A percentile compares a stretch with the other conserved stretches of the same genome.
phyloP scores from a whole-genome alignment of 2,888 invertebrate genomes.

The Ceramica pisi region DNA sequence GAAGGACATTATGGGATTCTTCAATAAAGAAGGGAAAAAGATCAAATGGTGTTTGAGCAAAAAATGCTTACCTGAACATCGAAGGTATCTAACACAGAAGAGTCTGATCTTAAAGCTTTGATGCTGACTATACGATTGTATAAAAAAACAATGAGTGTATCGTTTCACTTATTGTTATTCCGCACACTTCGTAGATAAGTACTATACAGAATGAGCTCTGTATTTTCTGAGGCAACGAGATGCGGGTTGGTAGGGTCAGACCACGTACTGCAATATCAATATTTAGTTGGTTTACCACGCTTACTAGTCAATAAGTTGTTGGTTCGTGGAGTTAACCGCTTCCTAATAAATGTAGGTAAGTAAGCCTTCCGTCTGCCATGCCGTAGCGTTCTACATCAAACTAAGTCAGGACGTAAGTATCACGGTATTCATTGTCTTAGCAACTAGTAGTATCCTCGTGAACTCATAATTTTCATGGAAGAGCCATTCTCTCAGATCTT shows the following conservation, averaged over 20 bases:
- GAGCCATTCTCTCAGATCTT: too few relatives aligned
- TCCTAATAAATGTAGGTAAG: conserved; percentile 13
- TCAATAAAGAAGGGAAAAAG: too few relatives aligned
- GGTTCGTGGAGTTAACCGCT: conserved; percentile 12
- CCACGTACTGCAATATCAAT: conserved; percentile 46
- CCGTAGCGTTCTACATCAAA: neutral
- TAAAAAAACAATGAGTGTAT: neutral
- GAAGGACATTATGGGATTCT: too few relatives aligned
- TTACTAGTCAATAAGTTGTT: conserved; percentile 30
- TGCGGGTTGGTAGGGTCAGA: conserved; percentile 23
- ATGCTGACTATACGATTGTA: neutral
- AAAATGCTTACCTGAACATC: neutral
- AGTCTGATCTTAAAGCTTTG: neutral
- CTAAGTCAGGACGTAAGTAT: neutral
- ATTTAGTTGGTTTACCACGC: conserved; percentile 34
- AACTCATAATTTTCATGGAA: neutral
- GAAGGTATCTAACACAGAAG: neutral
- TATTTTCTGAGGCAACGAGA: conserved; percentile 13
- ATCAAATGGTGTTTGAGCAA: neutral
- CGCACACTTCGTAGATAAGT: conserved; percentile 1
- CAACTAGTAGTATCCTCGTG: neutral
- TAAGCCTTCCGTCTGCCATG: neutral
- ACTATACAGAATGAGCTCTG: neutral
- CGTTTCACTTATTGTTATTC: conserved; percentile 36
- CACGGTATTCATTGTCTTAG: conserved; percentile 7